Percentiles rank a stretch among this genome's conserved stretches.
phyloP scores from a whole-genome alignment of 2,888 invertebrate genomes.

The Galerucella calmariensis region DNA sequence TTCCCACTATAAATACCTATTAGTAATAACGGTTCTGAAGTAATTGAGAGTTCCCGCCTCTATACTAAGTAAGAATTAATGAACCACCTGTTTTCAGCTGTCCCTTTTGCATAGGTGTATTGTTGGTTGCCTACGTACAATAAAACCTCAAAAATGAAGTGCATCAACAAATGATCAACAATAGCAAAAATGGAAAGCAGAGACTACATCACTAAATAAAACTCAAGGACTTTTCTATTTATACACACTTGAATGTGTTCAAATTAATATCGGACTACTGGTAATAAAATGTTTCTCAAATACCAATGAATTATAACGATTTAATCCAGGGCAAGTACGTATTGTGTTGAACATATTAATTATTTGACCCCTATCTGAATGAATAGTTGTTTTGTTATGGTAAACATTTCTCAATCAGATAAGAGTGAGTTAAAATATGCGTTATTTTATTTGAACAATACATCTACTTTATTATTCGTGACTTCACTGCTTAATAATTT shows the following conservation, averaged over 20 bases:
- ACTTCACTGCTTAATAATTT: background rate
- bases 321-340: slow-evolving; percentile 49
- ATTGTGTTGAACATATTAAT: slow-evolving; percentile 29
- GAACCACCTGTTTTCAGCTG: slow-evolving; percentile 36
- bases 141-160: slow-evolving; percentile 17
- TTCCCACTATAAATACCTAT: no score
- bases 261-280: slow-evolving; percentile 25
- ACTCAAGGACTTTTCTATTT: slow-evolving; percentile 54
- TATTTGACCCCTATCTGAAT: slow-evolving; percentile 15
- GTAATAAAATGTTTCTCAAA: slow-evolving; percentile 37
- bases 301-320: slow-evolving; percentile 43
- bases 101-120: slow-evolving; percentile 20
- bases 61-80: slow-evolving; percentile 11
- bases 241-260: slow-evolving; percentile 38
- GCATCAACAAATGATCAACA: slow-evolving; percentile 3
- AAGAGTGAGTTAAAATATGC: slow-evolving; percentile 20
- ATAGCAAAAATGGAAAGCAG: slow-evolving; percentile 19
- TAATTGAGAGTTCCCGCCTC: background rate
- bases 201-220: slow-evolving; percentile 36
- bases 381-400: slow-evolving; percentile 24
- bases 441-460: background rate
- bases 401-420: slow-evolving; percentile 35
- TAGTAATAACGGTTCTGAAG: background rate
- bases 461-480: background rate
- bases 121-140: slow-evolving; percentile 34